Base-by-base conservation (phyloP, 2,113 vertebrate genomes). In the Zosterops hypoxanthus region DNA sequence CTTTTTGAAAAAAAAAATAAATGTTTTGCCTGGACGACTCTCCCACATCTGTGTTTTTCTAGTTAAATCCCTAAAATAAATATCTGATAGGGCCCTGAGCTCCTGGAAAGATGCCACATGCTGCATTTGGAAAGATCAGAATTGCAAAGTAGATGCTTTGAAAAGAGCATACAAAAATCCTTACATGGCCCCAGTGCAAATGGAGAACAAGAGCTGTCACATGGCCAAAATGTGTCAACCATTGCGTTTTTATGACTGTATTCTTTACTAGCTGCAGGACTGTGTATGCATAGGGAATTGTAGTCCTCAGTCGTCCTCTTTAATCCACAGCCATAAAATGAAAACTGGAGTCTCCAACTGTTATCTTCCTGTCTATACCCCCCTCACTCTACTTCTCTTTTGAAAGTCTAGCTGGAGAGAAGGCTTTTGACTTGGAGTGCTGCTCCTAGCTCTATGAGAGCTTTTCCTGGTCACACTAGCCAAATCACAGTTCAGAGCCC, bases 21-120 rank as follows among this genome's bases (percentile, higher is more conserved):
- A 70, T 10, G 11, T 88, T 92, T 94, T 95, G 36, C 63, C 46
- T 64, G 81, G 71, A 87, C 0, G 0, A 47, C 34, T 92, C 18
- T 86, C n/a, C 31, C 44, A 92, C 66, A 77, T 84, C 88, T 92
- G 75, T 90, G 56, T 79, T 94, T 92, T 94, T 91, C 81, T 85
- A 95, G 63, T n/a, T n/a, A 92, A 92, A 92, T 66, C 56, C 57
- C 64, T 87, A 85, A 93, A 95, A 92, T 55, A 97, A 94, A 92
- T 86, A 85, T 70, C 49, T 71, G 71, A 39, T 47, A 72, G 79
- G 41, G 25, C 80, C 49, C 34, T 73, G 86, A 91, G 59, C 41
- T 96, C 42, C 69, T 95, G 78, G 73, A 92, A 93, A 90, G 13
- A 5, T 8, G 82, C 73, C 80, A 84, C 63, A 84, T 80, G 39